Evolutionary conservation across 2,888 invertebrate genomes (phyloP).

Genomic region (Oeneis ivallda): DNA sequence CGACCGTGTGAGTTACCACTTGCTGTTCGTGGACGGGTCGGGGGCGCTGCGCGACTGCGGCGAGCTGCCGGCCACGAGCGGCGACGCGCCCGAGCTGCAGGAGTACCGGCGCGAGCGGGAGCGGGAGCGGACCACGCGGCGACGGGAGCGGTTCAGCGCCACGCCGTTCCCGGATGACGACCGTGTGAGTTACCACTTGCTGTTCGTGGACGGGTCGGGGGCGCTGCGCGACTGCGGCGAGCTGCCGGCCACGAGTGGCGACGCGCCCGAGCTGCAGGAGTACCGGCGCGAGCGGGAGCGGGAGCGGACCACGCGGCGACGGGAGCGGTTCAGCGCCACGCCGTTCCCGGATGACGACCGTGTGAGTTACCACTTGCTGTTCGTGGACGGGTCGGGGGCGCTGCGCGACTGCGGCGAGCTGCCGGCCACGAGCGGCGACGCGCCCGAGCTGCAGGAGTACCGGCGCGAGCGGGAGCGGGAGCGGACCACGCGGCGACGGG

Average conservation of each 20-base stretch:
- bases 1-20: slow-evolving; percentile 78
- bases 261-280: slow-evolving; percentile 89
- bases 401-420: slow-evolving; percentile 90
- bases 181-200: slow-evolving; percentile 80
- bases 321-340: slow-evolving; percentile 82
- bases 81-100: slow-evolving; percentile 88
- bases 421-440: slow-evolving; percentile 84
- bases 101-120: slow-evolving; percentile 86
- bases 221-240: slow-evolving; percentile 90
- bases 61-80: slow-evolving; percentile 84
- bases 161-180: slow-evolving; percentile 80
- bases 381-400: slow-evolving; percentile 87
- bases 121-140: slow-evolving; percentile 43
- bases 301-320: slow-evolving; percentile 50
- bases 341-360: slow-evolving; percentile 74
- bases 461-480: slow-evolving; percentile 72
- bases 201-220: slow-evolving; percentile 88
- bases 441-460: slow-evolving; percentile 90
- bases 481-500: slow-evolving; percentile 60
- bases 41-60: slow-evolving; percentile 91
- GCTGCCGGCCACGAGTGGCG: slow-evolving; percentile 83
- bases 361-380: slow-evolving; percentile 84
- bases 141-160: slow-evolving; percentile 79
- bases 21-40: slow-evolving; percentile 88
- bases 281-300: slow-evolving; percentile 83